phyloP scores from a whole-genome alignment of 2,113 vertebrate genomes.

The Dendrocopos noguchii region DNA sequence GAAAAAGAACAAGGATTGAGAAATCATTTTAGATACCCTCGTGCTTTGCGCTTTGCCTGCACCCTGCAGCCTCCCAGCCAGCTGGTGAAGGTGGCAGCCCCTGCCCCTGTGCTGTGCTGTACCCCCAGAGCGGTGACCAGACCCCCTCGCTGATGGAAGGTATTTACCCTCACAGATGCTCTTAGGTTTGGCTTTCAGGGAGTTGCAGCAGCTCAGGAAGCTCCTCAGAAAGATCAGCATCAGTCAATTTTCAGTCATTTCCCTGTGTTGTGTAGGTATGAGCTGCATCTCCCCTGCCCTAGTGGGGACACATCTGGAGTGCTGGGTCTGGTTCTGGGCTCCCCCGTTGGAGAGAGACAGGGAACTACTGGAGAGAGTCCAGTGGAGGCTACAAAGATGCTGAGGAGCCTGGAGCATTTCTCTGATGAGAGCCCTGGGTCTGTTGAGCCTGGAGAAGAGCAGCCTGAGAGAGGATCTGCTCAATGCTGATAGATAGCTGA shows the following conservation, averaged over 20 bases:
- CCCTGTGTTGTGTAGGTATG: background rate
- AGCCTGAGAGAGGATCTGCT: too few species aligned
- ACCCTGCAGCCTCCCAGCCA: background rate
- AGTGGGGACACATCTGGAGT: too few species aligned
- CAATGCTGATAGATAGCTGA: too few species aligned
- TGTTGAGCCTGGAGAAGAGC: too few species aligned
- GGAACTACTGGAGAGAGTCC: too few species aligned
- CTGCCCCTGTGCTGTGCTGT: fast-evolving
- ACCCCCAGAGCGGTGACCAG: fast-evolving
- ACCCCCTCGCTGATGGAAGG: background rate
- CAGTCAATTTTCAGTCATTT: background rate
- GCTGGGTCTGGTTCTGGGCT: too few species aligned
- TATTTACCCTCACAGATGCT: fast-evolving
- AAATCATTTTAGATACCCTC: background rate
- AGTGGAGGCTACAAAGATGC: too few species aligned
- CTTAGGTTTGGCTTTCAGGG: background rate
- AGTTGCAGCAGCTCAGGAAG: background rate
- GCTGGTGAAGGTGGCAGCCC: background rate
- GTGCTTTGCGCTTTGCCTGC: background rate
- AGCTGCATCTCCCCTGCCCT: background rate
- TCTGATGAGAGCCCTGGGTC: too few species aligned
- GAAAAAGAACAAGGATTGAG: background rate
- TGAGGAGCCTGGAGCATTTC: too few species aligned
- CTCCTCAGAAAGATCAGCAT: background rate
- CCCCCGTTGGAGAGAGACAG: too few species aligned